Conservation (phyloP, 2,888 invertebrate species). For the Apodemia duryi region DNA sequence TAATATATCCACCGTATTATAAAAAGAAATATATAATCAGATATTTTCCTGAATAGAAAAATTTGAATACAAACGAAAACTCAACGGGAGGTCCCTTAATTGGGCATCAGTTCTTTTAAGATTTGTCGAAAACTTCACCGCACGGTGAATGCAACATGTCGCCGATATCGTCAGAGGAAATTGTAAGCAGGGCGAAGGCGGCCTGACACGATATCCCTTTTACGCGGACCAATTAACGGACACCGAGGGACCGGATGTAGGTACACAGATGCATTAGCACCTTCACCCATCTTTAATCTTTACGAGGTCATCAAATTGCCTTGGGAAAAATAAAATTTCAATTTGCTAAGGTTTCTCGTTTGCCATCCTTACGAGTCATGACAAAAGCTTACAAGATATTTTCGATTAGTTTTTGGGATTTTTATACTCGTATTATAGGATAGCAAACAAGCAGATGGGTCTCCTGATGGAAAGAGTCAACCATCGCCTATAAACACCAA, state of each 20-base stretch:
- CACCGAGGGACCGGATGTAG: conserved; percentile 71
- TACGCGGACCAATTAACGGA: conserved; percentile 77
- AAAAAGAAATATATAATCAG: too few species aligned
- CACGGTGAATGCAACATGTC: conserved; percentile 39
- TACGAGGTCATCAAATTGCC: conserved; percentile 51
- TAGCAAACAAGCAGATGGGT: too few species aligned
- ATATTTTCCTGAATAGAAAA: too few species aligned
- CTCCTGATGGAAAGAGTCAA: too few species aligned
- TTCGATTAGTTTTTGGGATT: too few species aligned
- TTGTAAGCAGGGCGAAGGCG: conserved; percentile 47
- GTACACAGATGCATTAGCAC: conserved; percentile 73
- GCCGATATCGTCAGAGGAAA: conserved; percentile 60
- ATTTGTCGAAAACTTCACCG: conserved; percentile 47
- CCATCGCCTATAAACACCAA: too few species aligned
- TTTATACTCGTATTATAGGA: too few species aligned
- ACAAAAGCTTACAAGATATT: too few species aligned
- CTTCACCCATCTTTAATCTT: conserved; percentile 71
- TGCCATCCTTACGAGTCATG: too few species aligned
- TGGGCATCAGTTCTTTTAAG: conserved; percentile 48
- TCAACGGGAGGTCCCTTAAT: conserved; percentile 49
- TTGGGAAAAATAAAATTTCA: conserved; percentile 37
- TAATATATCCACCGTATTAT: too few species aligned
- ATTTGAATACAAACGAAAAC: conserved; percentile 29
- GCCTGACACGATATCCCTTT: conserved; percentile 76
- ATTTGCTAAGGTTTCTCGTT: too few species aligned